phyloP scores from a whole-genome alignment of 2,888 invertebrate genomes.

The Trichopria drosophilae region DNA sequence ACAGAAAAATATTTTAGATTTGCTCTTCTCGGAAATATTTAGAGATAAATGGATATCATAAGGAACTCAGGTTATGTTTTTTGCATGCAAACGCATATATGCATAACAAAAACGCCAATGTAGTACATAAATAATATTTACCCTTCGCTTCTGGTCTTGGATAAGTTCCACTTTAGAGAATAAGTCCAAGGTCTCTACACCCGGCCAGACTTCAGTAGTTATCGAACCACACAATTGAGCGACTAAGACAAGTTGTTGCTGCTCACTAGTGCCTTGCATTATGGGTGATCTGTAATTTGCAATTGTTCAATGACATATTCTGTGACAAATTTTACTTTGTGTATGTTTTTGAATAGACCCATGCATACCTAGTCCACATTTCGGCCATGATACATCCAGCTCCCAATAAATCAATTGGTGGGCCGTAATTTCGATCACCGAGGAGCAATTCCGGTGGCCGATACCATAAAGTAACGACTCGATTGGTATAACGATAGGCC shows the following conservation, averaged over 20 bases:
- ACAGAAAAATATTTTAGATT: too few species aligned
- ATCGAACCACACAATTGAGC: conserved; percentile 93
- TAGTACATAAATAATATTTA: conserved; percentile 44
- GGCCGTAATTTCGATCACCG: conserved; percentile 89
- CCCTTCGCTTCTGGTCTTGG: conserved; percentile 79
- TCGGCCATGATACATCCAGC: conserved; percentile 99
- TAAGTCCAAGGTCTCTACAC: conserved; percentile 81
- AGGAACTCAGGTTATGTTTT: too few species aligned
- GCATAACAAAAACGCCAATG: too few species aligned
- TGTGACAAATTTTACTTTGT: not conserved
- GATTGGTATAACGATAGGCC: conserved; percentile 87
- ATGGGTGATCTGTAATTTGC: conserved; percentile 69
- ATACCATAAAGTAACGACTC: conserved; percentile 95
- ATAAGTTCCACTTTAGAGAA: conserved; percentile 83
- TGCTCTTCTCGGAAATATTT: too few species aligned
- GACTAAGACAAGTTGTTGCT: conserved; percentile 88
- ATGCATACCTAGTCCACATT: conserved; percentile 90
- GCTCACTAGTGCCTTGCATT: conserved; percentile 92
- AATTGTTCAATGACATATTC: not conserved
- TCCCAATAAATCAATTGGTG: conserved; percentile 92
- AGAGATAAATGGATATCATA: too few species aligned
- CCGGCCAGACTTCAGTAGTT: conserved; percentile 87
- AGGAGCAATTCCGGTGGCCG: conserved; percentile 69
- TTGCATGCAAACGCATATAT: too few species aligned
- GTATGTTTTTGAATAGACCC: too few species aligned